phyloP scores from a whole-genome alignment of 2,888 invertebrate species.

The Onthophagus sagittarius region DNA sequence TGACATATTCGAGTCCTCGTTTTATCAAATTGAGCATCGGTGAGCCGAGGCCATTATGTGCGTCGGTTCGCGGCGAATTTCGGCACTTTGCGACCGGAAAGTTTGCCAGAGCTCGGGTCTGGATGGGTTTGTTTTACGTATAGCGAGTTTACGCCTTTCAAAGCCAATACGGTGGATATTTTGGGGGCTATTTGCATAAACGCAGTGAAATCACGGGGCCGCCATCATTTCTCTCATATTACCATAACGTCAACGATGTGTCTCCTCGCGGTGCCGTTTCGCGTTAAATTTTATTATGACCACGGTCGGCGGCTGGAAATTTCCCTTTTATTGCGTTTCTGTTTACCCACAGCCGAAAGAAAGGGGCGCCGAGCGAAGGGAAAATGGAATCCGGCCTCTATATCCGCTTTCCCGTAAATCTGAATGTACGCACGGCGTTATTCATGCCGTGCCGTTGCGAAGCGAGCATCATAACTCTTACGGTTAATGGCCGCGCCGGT shows the following conservation, averaged over 20 bases:
- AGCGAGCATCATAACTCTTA: not conserved
- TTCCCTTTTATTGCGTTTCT: not conserved
- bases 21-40: slow-evolving; percentile 14
- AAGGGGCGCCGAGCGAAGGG: not conserved
- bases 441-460: not conserved
- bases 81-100: slow-evolving; percentile 6
- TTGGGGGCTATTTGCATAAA: not conserved
- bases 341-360: not conserved
- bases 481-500: not conserved
- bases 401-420: not conserved
- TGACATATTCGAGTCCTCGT: slow-evolving; percentile 12
- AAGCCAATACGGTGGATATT: not conserved
- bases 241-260: not conserved
- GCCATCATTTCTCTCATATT: not conserved
- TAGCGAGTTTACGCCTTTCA: not conserved
- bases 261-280: not conserved
- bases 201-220: not conserved
- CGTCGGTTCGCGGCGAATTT: slow-evolving; percentile 5
- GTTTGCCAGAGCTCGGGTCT: not conserved
- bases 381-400: not conserved
- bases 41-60: slow-evolving; percentile 1
- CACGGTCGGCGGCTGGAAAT: not conserved
- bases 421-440: not conserved
- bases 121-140: not conserved
- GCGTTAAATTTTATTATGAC: not conserved